Conservation (phyloP, 30 jellyfish, hydroid and myxozoan genomes). For the Hydra vulgaris region DNA sequence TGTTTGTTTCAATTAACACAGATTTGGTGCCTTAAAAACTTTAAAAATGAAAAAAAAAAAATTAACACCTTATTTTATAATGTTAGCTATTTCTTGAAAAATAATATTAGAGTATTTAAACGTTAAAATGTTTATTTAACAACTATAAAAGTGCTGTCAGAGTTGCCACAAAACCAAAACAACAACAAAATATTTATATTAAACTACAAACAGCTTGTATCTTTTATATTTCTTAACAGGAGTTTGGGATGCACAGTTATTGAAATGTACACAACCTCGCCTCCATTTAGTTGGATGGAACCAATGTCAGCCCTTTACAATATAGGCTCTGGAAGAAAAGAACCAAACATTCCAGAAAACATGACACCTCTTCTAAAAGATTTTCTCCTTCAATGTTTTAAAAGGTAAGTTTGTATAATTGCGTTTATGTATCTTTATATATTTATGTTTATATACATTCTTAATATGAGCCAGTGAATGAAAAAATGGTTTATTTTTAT, state of each 20-base stretch:
- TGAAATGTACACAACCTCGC: conserved; percentile 79
- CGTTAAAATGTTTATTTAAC: too few species aligned
- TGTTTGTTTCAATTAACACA: too few species aligned
- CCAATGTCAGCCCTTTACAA: conserved; percentile 91
- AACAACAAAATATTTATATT: too few species aligned
- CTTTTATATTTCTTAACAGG: conserved; percentile 47
- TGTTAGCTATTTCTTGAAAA: too few species aligned
- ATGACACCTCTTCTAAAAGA: conserved; percentile 43
- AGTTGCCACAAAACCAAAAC: too few species aligned
- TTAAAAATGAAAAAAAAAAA: too few species aligned
- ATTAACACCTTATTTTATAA: too few species aligned
- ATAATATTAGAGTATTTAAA: too few species aligned
- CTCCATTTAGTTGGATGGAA: conserved; percentile 82
- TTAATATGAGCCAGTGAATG: not conserved
- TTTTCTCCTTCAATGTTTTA: conserved; percentile 53
- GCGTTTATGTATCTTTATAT: not conserved
- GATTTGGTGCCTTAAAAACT: too few species aligned
- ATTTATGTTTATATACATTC: too few species aligned
- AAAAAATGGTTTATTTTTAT: not conserved
- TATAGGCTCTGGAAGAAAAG: conserved; percentile 65
- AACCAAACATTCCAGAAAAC: conserved; percentile 62
- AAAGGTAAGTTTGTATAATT: conserved; percentile 47
- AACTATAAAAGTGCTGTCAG: too few species aligned
- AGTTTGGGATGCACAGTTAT: conserved; percentile 77
- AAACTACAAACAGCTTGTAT: too few species aligned